Evolutionary conservation across 2,888 invertebrate species (phyloP).

Genomic region (Pachliopta kotzebuea): DNA sequence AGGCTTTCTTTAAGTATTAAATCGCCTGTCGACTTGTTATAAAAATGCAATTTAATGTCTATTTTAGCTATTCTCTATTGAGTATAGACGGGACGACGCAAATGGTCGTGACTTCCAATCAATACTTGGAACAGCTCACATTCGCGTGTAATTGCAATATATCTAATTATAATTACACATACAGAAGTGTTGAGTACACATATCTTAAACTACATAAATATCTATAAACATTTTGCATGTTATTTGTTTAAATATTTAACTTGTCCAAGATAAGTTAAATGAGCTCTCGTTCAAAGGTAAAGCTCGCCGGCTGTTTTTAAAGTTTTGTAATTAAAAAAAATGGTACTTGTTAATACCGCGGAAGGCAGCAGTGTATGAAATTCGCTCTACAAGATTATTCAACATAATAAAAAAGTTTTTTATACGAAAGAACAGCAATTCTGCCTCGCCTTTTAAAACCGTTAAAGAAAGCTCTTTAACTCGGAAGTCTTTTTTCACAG

Average conservation of each 20-base stretch:
- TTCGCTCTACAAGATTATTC: conserved; percentile 24
- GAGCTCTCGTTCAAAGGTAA: conserved; percentile 11
- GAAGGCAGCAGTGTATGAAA: conserved; percentile 14
- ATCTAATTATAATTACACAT: neutral
- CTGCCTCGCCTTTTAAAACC: conserved; percentile 12
- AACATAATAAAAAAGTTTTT: conserved; percentile 25
- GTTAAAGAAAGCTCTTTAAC: conserved; percentile 24
- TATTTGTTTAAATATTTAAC: neutral
- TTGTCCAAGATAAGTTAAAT: neutral
- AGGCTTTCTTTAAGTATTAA: conserved; percentile 13
- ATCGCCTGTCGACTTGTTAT: conserved; percentile 1
- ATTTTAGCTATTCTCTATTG: conserved; percentile 6
- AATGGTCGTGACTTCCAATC: conserved; percentile 25
- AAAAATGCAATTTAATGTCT: conserved; percentile 20
- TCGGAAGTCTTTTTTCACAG: conserved; percentile 16
- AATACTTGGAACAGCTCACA: conserved; percentile 17
- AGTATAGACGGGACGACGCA: conserved; percentile 26
- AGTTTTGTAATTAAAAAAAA: conserved; percentile 31
- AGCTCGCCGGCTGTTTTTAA: conserved; percentile 16
- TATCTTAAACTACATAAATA: neutral
- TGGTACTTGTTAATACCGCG: conserved; percentile 23
- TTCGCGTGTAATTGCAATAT: neutral
- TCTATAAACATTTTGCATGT: neutral
- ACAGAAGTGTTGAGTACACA: neutral
- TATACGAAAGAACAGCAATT: conserved; percentile 23